phyloP scores from a whole-genome alignment of 2,888 invertebrate genomes.

The Apoda limacodes region DNA sequence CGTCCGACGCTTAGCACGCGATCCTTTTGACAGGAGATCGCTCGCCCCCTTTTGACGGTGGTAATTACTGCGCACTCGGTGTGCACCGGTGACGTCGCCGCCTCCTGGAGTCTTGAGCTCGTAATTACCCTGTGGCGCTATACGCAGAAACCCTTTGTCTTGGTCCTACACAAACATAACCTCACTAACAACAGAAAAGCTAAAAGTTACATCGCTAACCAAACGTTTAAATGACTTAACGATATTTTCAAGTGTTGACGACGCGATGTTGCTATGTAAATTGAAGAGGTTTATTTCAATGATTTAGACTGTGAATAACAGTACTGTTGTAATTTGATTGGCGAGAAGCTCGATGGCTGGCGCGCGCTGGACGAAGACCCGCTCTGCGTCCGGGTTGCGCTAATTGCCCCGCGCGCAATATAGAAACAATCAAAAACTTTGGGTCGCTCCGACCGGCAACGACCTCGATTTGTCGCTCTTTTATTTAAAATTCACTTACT shows the following conservation, averaged over 20 bases:
- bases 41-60: conserved; percentile 49
- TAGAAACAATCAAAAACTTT: conserved; percentile 67
- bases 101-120: conserved; percentile 19
- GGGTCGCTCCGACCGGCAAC: conserved; percentile 40
- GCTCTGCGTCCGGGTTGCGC: conserved; percentile 47
- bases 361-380: conserved; percentile 32
- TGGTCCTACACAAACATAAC: no score
- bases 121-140: no score
- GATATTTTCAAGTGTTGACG: conserved; percentile 53
- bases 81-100: conserved; percentile 61
- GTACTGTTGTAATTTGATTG: conserved; percentile 54
- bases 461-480: conserved; percentile 51
- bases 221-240: no score
- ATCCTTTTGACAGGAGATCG: conserved; percentile 65
- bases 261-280: conserved; percentile 41
- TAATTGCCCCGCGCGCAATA: conserved; percentile 67
- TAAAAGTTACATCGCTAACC: no score
- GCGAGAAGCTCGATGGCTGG: conserved; percentile 35
- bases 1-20: conserved; percentile 59
- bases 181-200: no score
- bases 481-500: conserved; percentile 67
- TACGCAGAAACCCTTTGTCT: no score
- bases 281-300: conserved; percentile 42
- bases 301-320: conserved; percentile 37
- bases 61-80: conserved; percentile 60